These are phyloP conservation scores for Ceratitis capitata DNA, from an alignment of 1,140 invertebrate genomes.

Conservation along the genomic window DNA sequence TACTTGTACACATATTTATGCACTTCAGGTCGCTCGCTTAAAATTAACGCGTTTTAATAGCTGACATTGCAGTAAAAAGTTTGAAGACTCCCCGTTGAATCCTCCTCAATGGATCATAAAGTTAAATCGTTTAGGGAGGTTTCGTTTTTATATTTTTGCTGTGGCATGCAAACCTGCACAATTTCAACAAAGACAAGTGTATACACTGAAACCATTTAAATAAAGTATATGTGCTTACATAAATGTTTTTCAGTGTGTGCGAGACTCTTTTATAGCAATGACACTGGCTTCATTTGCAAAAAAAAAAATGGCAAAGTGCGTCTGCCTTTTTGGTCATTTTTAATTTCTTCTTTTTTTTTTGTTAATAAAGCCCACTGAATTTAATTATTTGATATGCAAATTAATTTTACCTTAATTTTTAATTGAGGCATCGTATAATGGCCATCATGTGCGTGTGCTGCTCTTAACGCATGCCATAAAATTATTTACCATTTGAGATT, in stretches of 20 bases:
- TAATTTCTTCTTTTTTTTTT: slow-evolving; percentile 36
- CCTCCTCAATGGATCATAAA: neutral
- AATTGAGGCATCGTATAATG: slow-evolving; percentile 50
- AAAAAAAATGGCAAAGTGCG: neutral
- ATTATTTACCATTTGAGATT: neutral
- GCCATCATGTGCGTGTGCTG: neutral
- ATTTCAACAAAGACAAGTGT: no score
- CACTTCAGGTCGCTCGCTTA: no score
- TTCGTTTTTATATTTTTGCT: no score
- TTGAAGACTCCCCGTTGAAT: neutral
- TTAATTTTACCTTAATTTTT: slow-evolving; percentile 65
- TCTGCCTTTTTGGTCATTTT: neutral
- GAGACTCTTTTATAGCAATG: no score
- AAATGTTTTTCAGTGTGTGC: no score
- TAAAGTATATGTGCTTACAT: no score
- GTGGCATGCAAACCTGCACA: no score
- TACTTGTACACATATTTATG: no score
- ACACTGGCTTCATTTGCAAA: no score
- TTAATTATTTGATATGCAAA: slow-evolving; percentile 64
- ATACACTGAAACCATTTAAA: no score
- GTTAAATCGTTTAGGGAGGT: no score
- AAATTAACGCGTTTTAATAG: neutral
- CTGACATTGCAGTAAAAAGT: neutral
- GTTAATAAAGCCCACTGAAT: slow-evolving; percentile 41
- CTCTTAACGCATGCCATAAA: neutral